Conservation (phyloP, 2,113 vertebrate species). For the Grus americana region DNA sequence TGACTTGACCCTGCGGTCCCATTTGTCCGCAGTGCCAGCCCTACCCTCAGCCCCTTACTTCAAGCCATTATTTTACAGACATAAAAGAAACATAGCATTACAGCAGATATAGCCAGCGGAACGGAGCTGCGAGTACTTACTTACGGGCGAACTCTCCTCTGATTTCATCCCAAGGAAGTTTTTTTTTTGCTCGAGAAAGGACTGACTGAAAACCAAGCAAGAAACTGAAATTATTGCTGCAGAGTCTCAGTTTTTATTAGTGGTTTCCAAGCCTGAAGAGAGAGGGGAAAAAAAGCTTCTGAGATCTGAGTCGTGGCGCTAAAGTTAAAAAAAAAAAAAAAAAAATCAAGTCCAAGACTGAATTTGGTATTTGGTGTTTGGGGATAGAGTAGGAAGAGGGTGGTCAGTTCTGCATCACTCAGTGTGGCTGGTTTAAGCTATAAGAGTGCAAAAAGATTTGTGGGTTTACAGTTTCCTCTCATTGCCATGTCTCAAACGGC, state of each 20-base stretch:
- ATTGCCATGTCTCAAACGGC: constrained; percentile 27
- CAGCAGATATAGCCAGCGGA: constrained; percentile 20
- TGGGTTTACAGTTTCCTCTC: constrained; percentile 59
- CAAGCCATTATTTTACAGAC: constrained; percentile 49
- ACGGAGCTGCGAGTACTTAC: not conserved
- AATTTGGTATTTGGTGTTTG: not conserved
- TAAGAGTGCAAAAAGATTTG: constrained; percentile 30
- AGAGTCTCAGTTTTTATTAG: constrained; percentile 45
- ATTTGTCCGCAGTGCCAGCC: constrained; percentile 2
- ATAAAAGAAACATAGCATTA: constrained; percentile 55
- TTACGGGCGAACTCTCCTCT: constrained; percentile 24
- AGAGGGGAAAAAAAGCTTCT: not conserved
- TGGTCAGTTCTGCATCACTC: not conserved
- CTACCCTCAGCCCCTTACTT: constrained; percentile 8
- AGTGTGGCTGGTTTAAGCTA: not conserved
- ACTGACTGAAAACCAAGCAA: constrained; percentile 36
- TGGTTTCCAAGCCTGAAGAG: constrained; percentile 48
- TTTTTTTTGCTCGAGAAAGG: not conserved
- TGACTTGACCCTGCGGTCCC: constrained; percentile 50
- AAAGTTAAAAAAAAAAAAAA: not conserved
- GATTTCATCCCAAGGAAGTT: constrained; percentile 35
- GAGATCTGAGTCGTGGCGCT: not conserved
- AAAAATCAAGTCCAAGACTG: not conserved
- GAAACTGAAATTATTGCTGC: constrained; percentile 25
- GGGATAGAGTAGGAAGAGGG: constrained; percentile 9